Base-by-base conservation (phyloP, 2,888 invertebrate species). In the Orthonevra nobilis region DNA sequence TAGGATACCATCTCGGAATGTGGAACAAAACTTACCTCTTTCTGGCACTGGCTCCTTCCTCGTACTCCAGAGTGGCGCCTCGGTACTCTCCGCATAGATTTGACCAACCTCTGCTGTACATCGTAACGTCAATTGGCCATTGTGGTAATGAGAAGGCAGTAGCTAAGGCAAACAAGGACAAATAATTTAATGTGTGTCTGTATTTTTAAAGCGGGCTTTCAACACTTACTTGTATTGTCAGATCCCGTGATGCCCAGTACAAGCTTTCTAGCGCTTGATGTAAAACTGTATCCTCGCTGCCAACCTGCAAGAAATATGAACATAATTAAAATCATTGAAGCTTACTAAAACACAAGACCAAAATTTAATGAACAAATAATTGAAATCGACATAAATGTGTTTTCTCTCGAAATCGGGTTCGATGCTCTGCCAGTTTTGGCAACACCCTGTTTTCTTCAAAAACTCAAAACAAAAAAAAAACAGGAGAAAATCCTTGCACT, bases 31-130 rank as follows among this genome's bases (percentile, higher is more conserved):
- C 77, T 81, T 70, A 84, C 84, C 84, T 82, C 84, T 79, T 81
- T 84, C 83, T 46, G 84, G 84, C 58, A 84, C 83, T 10, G 84
- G 84, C 56, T 84, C 84, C 52, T 84, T 84, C 64, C 83, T 81
- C 46, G 83, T 81, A 66, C 81, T 83, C 81, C 83, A 83, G 12
- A 84, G 74, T 17, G 81, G 81, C 50, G 83, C 83, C 68, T 84
- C 83, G 3, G 83, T 81, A 58, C 79, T 82, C 68, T 84, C 84
- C 17, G 82, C 79, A 79, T 84, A 84, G 61, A 83, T 81, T 60
- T 82, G 74, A 38, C 81, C 81, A 54, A 84, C 83, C 68, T 84
- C 83, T 48, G 83, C 83, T 56, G 81, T 83, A 81, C 84, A 84
- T 36, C 82, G 81, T 17, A 84, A 68, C 61, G 82, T 82, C 66